A percentile compares a stretch with the other conserved stretches of the same genome.
These are phyloP conservation scores for Lycophotia porphyrea DNA, from an alignment of 2,888 invertebrate genomes.

Conservation along the genomic window DNA sequence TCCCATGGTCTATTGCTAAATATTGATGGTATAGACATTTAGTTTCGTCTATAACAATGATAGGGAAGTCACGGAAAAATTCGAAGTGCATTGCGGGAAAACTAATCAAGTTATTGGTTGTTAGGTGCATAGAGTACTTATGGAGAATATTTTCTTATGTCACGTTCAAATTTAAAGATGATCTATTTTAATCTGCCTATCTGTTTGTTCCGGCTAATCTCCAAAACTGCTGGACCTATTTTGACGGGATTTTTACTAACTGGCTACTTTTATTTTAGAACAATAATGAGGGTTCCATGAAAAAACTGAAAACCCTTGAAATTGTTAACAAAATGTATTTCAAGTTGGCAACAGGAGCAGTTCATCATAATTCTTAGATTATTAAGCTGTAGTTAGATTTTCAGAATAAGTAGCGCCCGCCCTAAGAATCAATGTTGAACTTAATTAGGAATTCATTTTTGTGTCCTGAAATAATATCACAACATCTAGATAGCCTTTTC, in stretches of 20 bases:
- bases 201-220: too few species aligned
- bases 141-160: background rate
- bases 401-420: background rate
- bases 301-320: too few species aligned
- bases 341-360: too few species aligned
- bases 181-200: too few species aligned
- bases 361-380: too few species aligned
- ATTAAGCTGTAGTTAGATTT: background rate
- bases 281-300: too few species aligned
- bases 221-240: too few species aligned
- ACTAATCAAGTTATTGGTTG: background rate
- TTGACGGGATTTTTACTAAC: too few species aligned
- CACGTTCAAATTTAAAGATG: background rate
- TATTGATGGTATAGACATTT: constrained; percentile 47
- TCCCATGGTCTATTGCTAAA: constrained; percentile 61
- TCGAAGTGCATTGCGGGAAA: background rate
- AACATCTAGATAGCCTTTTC: background rate
- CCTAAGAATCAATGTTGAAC: background rate
- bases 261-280: too few species aligned
- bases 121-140: background rate
- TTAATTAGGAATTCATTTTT: background rate
- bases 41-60: constrained; percentile 11
- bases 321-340: too few species aligned
- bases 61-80: constrained; percentile 27
- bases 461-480: background rate